These are phyloP conservation scores for Promerops cafer DNA, from an alignment of 2,113 vertebrate species.

Conservation along the genomic window DNA sequence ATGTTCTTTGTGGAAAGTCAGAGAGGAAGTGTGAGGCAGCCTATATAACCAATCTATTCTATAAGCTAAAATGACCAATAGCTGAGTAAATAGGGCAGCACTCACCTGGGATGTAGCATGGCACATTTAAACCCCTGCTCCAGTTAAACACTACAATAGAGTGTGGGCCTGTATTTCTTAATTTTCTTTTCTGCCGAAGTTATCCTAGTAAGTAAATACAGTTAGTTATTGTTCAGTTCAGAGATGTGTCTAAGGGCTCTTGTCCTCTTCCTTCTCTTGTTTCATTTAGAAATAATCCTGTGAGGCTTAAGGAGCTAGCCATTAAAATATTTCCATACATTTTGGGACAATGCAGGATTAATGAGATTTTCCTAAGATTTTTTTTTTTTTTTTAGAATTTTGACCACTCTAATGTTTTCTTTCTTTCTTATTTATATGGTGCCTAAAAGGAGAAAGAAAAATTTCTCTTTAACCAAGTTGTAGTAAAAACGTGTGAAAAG, in stretches of 20 bases:
- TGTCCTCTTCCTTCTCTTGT: not conserved
- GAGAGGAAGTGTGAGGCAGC: not conserved
- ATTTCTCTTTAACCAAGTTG: not conserved
- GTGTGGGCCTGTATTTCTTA: fast-evolving
- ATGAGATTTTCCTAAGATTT: not conserved
- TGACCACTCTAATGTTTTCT: not conserved
- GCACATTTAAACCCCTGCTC: not conserved
- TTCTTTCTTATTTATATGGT: not conserved
- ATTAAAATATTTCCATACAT: not conserved
- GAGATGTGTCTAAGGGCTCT: not conserved
- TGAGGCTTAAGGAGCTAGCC: not conserved
- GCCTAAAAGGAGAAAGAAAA: not conserved
- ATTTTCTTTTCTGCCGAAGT: not conserved
- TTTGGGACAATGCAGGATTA: not conserved
- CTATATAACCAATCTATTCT: not conserved
- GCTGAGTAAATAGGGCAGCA: not conserved
- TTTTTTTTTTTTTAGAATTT: not conserved
- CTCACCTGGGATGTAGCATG: not conserved
- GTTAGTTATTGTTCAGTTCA: not conserved
- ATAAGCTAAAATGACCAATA: not conserved
- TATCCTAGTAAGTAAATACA: not conserved
- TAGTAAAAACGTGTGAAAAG: not conserved
- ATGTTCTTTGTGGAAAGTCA: not conserved
- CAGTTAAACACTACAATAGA: not conserved
- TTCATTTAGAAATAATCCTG: not conserved